Conservation (phyloP, 1,140 invertebrate genomes). For the Chlorops oryzae region DNA sequence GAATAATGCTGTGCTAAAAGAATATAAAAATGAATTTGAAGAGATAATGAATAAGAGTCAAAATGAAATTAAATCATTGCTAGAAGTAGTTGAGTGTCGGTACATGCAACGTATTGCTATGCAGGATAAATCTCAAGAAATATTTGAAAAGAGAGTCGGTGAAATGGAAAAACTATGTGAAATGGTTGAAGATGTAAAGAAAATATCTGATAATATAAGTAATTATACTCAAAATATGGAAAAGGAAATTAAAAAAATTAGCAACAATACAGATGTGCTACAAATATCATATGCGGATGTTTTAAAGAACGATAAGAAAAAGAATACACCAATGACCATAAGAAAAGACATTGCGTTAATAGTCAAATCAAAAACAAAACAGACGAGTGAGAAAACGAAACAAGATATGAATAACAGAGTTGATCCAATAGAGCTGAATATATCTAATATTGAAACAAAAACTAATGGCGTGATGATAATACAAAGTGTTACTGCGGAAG, state of each 20-base stretch:
- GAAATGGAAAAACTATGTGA: neutral
- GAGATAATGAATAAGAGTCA: neutral
- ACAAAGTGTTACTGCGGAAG: no score
- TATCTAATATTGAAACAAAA: no score
- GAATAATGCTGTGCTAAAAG: neutral
- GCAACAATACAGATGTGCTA: neutral
- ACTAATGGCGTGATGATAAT: no score
- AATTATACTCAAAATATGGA: neutral
- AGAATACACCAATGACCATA: neutral
- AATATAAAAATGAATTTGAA: neutral
- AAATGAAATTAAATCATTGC: neutral
- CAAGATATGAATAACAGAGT: neutral
- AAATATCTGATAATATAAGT: neutral
- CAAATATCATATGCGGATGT: neutral
- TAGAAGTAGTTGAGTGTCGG: neutral
- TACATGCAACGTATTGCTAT: neutral
- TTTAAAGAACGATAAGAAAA: neutral
- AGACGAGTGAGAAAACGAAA: neutral
- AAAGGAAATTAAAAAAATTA: neutral
- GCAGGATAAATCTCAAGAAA: neutral
- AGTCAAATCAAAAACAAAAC: neutral
- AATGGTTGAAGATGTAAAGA: neutral
- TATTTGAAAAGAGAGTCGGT: neutral
- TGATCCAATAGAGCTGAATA: no score
- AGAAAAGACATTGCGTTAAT: no score